Base-by-base conservation (phyloP, 2,888 invertebrate genomes). In the Hecatera dysodea region DNA sequence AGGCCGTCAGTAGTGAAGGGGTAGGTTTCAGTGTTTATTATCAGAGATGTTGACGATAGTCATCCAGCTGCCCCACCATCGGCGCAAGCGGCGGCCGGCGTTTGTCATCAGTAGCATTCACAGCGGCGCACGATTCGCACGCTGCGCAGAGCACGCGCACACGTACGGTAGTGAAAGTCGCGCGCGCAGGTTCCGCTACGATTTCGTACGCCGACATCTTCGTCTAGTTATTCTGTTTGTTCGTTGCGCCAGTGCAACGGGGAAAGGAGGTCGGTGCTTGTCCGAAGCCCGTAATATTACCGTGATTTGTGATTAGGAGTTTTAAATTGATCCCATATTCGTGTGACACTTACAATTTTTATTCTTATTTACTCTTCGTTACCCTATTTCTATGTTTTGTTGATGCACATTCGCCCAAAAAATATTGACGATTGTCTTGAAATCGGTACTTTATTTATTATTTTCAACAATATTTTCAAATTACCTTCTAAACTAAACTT, bases 141-240 rank as follows among this genome's bases (percentile, higher is more conserved):
- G 95, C 90, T 77, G 85, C 88, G 87, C 85, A 86, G 91, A 89
- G 90, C 91, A 88, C 90, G 91, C 91, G 89, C 90, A 87, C 66
- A 82, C 82, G 82, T 75, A 74, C 85, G 88, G 87, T 90, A 95
- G 95, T 95, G 95, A 95, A 95, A 95, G 94, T 94, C 91, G 93
- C 94, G 93, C 91, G 92, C 93, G 92, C 92, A 93, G 89, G 90
- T 93, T 91, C 91, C 92, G 93, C 92, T 91, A 91, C 90, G 87
- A 92, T 92, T 93, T 93, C 92, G 94, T 93, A 91, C 89, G 90
- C 88, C 92, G 89, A 90, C 92, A 90, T 94, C 93, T 94, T 94
- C 94, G 93, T 94, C 93, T 95, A 95, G 94, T 94, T 95, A 92
- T 93, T 93, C 91, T 94, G 93, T 95, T 94, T 94, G 93, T 91